Percentiles rank a stretch among this genome's conserved stretches.
phyloP scores from a whole-genome alignment of 2,888 invertebrate species.

The Sylvicola cinctus region DNA sequence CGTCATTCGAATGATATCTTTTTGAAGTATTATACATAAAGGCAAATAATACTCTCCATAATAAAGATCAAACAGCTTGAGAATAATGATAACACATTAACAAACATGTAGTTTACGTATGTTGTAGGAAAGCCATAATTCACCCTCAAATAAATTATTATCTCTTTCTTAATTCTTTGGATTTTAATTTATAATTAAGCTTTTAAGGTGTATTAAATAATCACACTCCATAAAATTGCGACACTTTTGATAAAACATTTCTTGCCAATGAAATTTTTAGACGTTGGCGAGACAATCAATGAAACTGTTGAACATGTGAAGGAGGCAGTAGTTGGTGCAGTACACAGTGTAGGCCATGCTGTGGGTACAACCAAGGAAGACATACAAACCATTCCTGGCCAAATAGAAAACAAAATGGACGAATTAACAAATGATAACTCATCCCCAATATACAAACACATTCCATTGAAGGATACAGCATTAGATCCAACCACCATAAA shows the following conservation, averaged over 20 bases:
- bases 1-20: too few species aligned
- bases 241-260: not conserved
- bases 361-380: slow-evolving; percentile 7
- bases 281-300: slow-evolving; percentile 8
- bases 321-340: slow-evolving; percentile 10
- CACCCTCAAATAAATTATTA: too few species aligned
- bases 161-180: too few species aligned
- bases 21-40: too few species aligned
- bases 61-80: too few species aligned
- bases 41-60: too few species aligned
- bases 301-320: slow-evolving; percentile 9
- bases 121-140: too few species aligned
- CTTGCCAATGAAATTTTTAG: slow-evolving; percentile 6
- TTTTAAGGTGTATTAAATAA: too few species aligned
- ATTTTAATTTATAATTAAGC: too few species aligned
- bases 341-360: slow-evolving; percentile 9
- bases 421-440: not conserved
- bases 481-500: slow-evolving; percentile 4
- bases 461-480: slow-evolving; percentile 8
- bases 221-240: too few species aligned
- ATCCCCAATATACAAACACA: slow-evolving; percentile 4
- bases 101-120: too few species aligned
- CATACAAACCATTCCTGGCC: not conserved
- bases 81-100: too few species aligned
- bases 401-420: not conserved